Conservation (phyloP, 2,797 vertebrate species). For the Eurystomus glaucurus region DNA sequence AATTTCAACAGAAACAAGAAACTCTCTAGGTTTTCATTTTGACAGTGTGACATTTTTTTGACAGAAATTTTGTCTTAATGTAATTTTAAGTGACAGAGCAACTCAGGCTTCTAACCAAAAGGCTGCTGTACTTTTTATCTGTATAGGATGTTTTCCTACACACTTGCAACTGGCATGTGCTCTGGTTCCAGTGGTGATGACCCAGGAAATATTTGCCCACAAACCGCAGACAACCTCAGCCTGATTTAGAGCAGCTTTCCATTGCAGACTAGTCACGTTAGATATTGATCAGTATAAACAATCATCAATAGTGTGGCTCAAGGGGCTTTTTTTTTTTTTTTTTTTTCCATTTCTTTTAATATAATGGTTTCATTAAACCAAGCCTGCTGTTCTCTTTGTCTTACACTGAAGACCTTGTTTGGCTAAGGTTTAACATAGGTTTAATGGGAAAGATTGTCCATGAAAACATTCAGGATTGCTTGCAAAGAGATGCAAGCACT, state of each 20-base stretch:
- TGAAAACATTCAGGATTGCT: not conserved
- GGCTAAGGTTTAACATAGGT: not conserved
- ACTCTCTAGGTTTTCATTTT: not conserved
- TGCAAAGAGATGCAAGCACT: not conserved
- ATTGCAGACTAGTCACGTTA: not conserved
- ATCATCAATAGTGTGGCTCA: not conserved
- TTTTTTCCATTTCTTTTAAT: not conserved
- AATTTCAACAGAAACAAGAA: constrained; percentile 1
- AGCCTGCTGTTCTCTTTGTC: not conserved
- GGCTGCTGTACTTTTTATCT: not conserved
- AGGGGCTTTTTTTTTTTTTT: not conserved
- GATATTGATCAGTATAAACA: not conserved
- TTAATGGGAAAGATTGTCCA: not conserved
- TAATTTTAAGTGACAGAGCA: constrained; percentile 25
- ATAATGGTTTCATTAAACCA: not conserved
- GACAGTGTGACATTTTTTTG: not conserved
- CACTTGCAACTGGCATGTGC: not conserved
- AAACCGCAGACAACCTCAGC: not conserved
- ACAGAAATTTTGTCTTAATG: not conserved
- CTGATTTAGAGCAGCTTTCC: not conserved
- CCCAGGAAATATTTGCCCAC: not conserved
- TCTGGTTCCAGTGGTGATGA: not conserved
- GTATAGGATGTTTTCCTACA: not conserved
- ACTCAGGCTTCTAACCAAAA: constrained; percentile 1
- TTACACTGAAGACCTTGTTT: not conserved